Evolutionary conservation across 2,888 invertebrate species (phyloP).

Genomic region (Muschampia plurimacula): DNA sequence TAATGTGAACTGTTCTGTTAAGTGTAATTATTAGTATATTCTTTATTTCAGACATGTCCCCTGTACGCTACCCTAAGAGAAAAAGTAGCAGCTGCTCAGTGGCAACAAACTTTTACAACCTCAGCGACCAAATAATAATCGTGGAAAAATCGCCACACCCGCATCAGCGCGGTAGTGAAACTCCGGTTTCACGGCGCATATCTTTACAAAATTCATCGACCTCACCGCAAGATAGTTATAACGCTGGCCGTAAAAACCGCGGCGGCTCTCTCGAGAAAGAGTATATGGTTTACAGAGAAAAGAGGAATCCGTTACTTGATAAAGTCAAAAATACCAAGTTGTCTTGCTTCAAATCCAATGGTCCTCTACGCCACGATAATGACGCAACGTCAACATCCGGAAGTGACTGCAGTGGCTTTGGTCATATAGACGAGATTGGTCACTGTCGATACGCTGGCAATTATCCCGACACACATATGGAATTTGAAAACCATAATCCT

Average conservation of each 20-base stretch:
- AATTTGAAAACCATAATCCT: conserved; percentile 81
- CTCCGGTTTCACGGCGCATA: conserved; percentile 74
- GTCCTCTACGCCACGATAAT: conserved; percentile 74
- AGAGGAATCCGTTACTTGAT: conserved; percentile 89
- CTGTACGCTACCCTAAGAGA: conserved; percentile 86
- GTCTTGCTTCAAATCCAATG: conserved; percentile 88
- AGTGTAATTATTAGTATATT: not conserved
- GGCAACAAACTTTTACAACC: conserved; percentile 89
- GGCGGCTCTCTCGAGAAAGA: conserved; percentile 85
- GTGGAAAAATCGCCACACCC: conserved; percentile 85
- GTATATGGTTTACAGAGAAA: conserved; percentile 86
- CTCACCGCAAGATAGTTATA: conserved; percentile 80
- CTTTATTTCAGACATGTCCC: conserved; percentile 86
- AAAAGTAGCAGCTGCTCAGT: conserved; percentile 87
- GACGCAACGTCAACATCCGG: conserved; percentile 82
- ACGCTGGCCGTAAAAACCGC: conserved; percentile 78
- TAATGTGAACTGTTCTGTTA: not conserved
- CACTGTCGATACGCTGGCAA: conserved; percentile 69
- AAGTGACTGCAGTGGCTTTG: conserved; percentile 83
- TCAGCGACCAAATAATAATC: conserved; percentile 86
- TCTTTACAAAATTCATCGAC: conserved; percentile 75
- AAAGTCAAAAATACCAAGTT: conserved; percentile 89
- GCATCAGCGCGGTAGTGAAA: conserved; percentile 69
- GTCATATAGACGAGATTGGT: conserved; percentile 73
- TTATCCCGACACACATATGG: conserved; percentile 70